Percentiles rank a stretch among this genome's conserved stretches.
phyloP scores from a whole-genome alignment of 2,888 invertebrate genomes.

The Buathra laborator region DNA sequence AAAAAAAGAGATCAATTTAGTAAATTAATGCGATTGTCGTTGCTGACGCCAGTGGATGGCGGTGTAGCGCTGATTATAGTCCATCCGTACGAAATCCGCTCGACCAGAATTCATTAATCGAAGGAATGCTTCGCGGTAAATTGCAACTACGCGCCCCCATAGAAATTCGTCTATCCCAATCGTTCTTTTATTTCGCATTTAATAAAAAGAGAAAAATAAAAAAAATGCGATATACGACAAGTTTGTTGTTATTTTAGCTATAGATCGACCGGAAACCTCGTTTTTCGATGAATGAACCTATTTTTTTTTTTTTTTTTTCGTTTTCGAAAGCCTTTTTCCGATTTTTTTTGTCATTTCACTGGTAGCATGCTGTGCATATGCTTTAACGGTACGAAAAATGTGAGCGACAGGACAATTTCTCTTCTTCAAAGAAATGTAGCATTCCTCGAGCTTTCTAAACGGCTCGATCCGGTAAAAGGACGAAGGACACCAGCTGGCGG shows the following conservation, averaged over 20 bases:
- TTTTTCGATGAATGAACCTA: neutral
- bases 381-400: conserved; percentile 43
- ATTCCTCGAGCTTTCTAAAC: conserved; percentile 58
- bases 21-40: conserved; percentile 45
- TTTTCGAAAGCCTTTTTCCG: neutral
- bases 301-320: neutral
- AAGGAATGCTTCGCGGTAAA: neutral
- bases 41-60: conserved; percentile 11
- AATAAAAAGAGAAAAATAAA: neutral
- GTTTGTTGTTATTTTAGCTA: neutral
- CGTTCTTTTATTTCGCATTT: neutral
- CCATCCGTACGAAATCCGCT: neutral
- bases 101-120: conserved; percentile 15
- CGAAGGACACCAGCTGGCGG: conserved; percentile 61
- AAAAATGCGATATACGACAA: neutral
- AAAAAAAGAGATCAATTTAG: conserved; percentile 49
- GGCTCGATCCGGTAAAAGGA: conserved; percentile 46
- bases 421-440: conserved; percentile 54
- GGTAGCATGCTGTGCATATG: conserved; percentile 19
- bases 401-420: conserved; percentile 57
- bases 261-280: neutral
- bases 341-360: neutral
- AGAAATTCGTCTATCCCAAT: neutral
- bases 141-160: neutral
- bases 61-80: neutral